A percentile compares a stretch with the other conserved stretches of the same genome.
phyloP scores from a whole-genome alignment of 2,113 vertebrate genomes.

The Lepidiolamprologus cunningtoni region DNA sequence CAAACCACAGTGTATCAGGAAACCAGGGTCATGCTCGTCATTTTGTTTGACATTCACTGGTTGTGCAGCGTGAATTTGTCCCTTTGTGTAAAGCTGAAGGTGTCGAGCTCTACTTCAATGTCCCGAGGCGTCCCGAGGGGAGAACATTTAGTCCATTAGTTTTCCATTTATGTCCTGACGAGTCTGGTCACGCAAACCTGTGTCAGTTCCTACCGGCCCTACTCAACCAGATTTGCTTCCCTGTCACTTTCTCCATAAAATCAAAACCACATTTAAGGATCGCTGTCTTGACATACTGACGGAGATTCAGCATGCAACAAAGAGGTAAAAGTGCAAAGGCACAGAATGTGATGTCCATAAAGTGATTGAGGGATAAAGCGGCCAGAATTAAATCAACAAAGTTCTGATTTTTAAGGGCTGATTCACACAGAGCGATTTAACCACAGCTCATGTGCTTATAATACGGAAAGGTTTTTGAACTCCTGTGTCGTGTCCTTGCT shows the following conservation, averaged over 20 bases:
- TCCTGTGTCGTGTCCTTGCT: not conserved
- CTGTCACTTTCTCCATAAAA: not conserved
- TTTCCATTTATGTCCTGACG: not conserved
- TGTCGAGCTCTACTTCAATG: not conserved
- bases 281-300: not conserved
- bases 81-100: not conserved
- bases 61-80: not conserved
- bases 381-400: not conserved
- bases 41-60: not conserved
- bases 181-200: not conserved
- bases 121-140: not conserved
- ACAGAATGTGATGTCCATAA: not conserved
- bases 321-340: not conserved
- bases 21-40: not conserved
- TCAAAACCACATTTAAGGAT: not conserved
- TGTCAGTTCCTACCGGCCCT: not conserved
- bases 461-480: not conserved
- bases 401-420: fast-evolving
- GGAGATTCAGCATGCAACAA: not conserved
- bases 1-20: not conserved
- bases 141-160: not conserved
- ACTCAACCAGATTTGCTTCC: not conserved
- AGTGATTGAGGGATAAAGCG: not conserved
- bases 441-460: not conserved
- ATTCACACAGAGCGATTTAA: not conserved